Base-by-base conservation (phyloP, 2,797 vertebrate genomes). In the Poeciliopsis turneri region DNA sequence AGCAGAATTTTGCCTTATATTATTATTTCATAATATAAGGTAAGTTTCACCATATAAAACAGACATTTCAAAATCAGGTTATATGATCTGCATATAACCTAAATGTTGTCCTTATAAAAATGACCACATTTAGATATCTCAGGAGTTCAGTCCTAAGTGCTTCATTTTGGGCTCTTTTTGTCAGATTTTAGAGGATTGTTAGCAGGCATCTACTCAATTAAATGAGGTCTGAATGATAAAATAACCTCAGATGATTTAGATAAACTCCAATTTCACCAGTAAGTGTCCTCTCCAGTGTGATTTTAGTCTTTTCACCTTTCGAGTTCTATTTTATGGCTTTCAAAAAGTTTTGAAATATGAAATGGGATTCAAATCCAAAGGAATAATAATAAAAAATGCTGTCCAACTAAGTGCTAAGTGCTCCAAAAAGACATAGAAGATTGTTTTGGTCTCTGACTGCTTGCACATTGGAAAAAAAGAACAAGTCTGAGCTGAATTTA, bases 251-350 rank as follows among this genome's bases (percentile, higher is more conserved):
- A 41, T 11, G 23, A n/a, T 69, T 43, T 69, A 36, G 72, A 75
- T 78, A 25, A 76, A 82, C 53, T 75, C 13, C 68, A 36, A 85
- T 18, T 8, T 45, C 33, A 49, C 18, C 39, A 59, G 28, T 45
- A 41, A 30, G 25, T 84, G 69, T 61, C 77, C 45, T 18, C 39
- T 69, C 57, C 10, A 33, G 20, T 45, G n/a, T 16, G 72, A 28
- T 55, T 83, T 85, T 77, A 84, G 84, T 88, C 79, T 72, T 83
- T 84, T 83, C 73, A 83, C 55, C 53, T 76, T 84, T 79, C 79
- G 80, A 87, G 75, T 90, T 69, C 78, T 81, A 59, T 85, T 80
- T 77, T 82, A 84, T 90, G 53, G 10, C 53, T 30, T 70, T 57
- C n/a, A 41, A 78, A 23, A 83, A 85, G 76, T 84, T 75, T 1